Conservation (phyloP, 2,797 vertebrate genomes). For the Gymnopithys bicolor region DNA sequence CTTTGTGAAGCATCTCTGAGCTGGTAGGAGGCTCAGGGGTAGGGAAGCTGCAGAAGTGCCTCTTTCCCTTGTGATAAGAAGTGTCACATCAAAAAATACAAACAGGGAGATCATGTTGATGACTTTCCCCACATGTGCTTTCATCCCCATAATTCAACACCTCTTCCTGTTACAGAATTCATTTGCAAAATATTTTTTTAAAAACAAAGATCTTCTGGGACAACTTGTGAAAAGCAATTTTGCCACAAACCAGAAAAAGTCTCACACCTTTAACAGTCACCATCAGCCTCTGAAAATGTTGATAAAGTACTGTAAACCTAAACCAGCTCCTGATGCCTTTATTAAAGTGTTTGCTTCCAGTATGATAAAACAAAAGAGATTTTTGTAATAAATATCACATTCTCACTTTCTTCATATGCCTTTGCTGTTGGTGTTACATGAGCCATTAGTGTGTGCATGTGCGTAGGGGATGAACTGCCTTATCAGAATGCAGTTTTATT, state of each 20-base stretch:
- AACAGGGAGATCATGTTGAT: background rate
- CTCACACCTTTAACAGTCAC: background rate
- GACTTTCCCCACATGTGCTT: background rate
- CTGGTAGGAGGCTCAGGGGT: background rate
- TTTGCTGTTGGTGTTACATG: background rate
- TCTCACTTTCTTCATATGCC: background rate
- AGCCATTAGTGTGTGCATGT: background rate
- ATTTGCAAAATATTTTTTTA: slow-evolving; percentile 1
- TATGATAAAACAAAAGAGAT: background rate
- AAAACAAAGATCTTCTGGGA: background rate
- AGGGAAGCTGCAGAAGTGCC: background rate
- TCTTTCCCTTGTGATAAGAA: background rate
- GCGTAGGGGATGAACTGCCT: background rate
- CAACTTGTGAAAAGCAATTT: background rate
- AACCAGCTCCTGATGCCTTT: background rate
- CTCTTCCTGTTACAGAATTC: background rate
- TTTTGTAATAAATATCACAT: background rate
- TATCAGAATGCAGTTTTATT: background rate
- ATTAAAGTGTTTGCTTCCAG: background rate
- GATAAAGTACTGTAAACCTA: background rate
- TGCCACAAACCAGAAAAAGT: background rate
- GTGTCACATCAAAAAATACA: background rate
- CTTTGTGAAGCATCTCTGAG: background rate
- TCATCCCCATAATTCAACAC: background rate
- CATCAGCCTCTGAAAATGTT: background rate